These are phyloP conservation scores for Globodera ellingtonae DNA, from an alignment of 1,140 invertebrate genomes.

Conservation along the genomic window DNA sequence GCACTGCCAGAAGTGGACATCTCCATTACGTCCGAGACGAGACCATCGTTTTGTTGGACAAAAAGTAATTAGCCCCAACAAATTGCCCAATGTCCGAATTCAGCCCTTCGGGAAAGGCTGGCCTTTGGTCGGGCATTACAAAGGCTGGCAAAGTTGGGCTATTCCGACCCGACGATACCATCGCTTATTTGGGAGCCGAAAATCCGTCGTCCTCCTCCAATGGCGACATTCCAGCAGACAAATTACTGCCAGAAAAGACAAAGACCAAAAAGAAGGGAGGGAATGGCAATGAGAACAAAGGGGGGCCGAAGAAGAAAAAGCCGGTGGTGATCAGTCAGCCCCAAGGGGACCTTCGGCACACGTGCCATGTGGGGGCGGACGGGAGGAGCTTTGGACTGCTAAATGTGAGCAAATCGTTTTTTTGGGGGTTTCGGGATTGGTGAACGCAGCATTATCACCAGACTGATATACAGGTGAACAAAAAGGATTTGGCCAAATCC, in stretches of 20 bases:
- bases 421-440: not conserved
- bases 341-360: conserved; percentile 93
- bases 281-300: conserved; percentile 68
- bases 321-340: conserved; percentile 84
- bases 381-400: conserved; percentile 85
- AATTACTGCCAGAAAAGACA: conserved; percentile 7
- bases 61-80: conserved; percentile 71
- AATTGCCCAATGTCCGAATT: not conserved
- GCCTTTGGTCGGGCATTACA: conserved; percentile 81
- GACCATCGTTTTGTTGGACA: conserved; percentile 89
- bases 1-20: conserved; percentile 70
- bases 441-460: not conserved
- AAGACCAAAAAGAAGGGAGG: conserved; percentile 50
- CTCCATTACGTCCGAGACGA: conserved; percentile 83
- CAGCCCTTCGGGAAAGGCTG: not conserved
- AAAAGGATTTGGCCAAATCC: conserved; percentile 38
- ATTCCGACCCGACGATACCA: conserved; percentile 85
- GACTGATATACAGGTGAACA: conserved; percentile 35
- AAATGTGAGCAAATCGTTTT: conserved; percentile 24
- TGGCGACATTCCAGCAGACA: conserved; percentile 17
- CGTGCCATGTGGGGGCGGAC: conserved; percentile 91
- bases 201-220: conserved; percentile 28
- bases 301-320: conserved; percentile 67
- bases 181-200: conserved; percentile 76
- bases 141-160: conserved; percentile 80